These are phyloP conservation scores for Coleophora flavipennella DNA, from an alignment of 2,888 invertebrate genomes.

Conservation along the genomic window DNA sequence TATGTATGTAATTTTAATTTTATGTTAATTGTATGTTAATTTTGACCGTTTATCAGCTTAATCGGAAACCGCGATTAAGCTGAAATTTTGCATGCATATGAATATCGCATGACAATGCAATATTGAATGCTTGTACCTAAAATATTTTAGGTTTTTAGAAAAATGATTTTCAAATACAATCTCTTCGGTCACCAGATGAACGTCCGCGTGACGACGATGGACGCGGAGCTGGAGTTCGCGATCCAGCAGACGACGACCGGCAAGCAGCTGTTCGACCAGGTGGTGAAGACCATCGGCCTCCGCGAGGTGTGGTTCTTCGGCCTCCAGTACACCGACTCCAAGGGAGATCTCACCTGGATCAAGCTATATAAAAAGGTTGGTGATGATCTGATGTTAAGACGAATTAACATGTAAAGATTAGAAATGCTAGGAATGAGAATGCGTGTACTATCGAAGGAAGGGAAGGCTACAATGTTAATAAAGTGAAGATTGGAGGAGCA, in stretches of 20 bases:
- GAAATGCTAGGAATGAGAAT: too few species aligned
- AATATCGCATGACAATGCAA: too few species aligned
- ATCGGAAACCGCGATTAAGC: too few species aligned
- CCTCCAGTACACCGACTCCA: slow-evolving; percentile 98
- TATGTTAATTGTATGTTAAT: too few species aligned
- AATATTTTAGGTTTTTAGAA: too few species aligned
- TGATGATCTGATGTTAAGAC: slow-evolving; percentile 8
- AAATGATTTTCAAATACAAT: slow-evolving; percentile 13
- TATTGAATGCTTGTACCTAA: too few species aligned
- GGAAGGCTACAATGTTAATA: too few species aligned
- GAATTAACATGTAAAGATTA: neutral
- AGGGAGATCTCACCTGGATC: slow-evolving; percentile 98
- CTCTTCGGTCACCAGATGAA: slow-evolving; percentile 82
- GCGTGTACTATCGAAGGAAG: too few species aligned
- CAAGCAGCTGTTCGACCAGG: slow-evolving; percentile 99
- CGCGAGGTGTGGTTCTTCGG: slow-evolving; percentile 99
- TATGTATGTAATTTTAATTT: too few species aligned
- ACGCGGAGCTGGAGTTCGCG: slow-evolving; percentile 99
- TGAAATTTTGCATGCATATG: too few species aligned
- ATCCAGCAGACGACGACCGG: slow-evolving; percentile 99
- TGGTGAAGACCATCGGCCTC: slow-evolving; percentile 99
- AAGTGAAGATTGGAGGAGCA: too few species aligned
- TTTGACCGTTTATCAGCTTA: too few species aligned
- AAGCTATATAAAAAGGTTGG: slow-evolving; percentile 99
- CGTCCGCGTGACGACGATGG: slow-evolving; percentile 99